phyloP scores from a whole-genome alignment of 2,113 vertebrate species.

The Coptodon bakossiorum region DNA sequence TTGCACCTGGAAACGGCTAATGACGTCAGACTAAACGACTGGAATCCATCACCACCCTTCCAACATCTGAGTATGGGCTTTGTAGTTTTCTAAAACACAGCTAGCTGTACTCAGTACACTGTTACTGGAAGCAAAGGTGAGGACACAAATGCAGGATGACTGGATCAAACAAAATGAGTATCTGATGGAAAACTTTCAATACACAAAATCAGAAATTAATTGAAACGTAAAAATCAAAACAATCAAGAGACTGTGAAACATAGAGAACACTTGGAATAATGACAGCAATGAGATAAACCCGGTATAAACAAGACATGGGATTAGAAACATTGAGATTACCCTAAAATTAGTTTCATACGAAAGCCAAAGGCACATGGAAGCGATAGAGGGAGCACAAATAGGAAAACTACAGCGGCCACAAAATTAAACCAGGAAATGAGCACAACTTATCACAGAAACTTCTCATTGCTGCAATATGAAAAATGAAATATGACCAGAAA shows the following conservation, averaged over 20 bases:
- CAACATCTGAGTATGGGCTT: background rate
- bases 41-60: background rate
- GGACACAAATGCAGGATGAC: background rate
- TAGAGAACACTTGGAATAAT: background rate
- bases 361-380: background rate
- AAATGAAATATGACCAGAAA: background rate
- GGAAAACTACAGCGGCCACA: too few species aligned
- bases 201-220: background rate
- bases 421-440: background rate
- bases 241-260: background rate
- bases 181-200: background rate
- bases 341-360: background rate
- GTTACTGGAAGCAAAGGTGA: background rate
- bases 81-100: background rate
- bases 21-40: too few species aligned
- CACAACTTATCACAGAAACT: background rate
- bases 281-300: background rate
- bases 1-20: too few species aligned
- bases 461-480: background rate
- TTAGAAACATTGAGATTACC: background rate
- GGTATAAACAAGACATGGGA: background rate
- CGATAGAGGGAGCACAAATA: background rate
- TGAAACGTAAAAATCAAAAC: background rate
- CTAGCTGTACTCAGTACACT: background rate
- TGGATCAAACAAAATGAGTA: background rate